Base-by-base conservation (phyloP, 2,113 vertebrate species). In the Uria lomvia region DNA sequence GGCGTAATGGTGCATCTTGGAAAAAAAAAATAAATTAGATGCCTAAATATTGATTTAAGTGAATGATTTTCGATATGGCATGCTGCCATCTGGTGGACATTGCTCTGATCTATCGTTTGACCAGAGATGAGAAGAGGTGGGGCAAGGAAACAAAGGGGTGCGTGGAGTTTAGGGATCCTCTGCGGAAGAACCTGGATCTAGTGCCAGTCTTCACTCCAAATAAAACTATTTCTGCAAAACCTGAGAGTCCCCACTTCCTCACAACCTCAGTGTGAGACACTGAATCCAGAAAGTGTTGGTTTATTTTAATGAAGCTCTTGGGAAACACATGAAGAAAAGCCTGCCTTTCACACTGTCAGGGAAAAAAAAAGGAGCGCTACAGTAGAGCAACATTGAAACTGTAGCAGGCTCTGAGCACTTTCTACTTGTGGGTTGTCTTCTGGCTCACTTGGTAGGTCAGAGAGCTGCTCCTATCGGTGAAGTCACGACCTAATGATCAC, bases 31-130 rank as follows among this genome's bases (percentile, higher is more conserved):
- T 32, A 34, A 52, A 38, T 21, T 24, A 45, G 3, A n/a, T 40
- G 68, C 68, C 88, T 93, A 96, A 97, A 95, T 93, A 84, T 81
- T 86, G 94, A 96, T 96, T 95, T 78, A 87, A 92, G 84, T 92
- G 91, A 91, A 74, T 94, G 86, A 76, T 95, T 97, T 97, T 97
- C 67, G 62, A 97, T 96, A 97, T 97, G 97, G 95, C 96, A 97
- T 97, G 93, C 95, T 97, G 95, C 96, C 96, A 97, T 97, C 97
- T 97, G 95, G 96, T 97, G 97, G 97, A 79, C 89, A 13, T 19
- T 62, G 87, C 50, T 94, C 89, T 55, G 50, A 88, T 91, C 50
- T 27, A 55, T n/a, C 29, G 1, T 90, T 66, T 79, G 94, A 59
- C 90, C 88, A 42, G 55, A 16, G 42, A 38, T 23, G 6, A 4